These are phyloP conservation scores for Coelopa frigida DNA, from an alignment of 1,140 invertebrate species.

Conservation along the genomic window DNA sequence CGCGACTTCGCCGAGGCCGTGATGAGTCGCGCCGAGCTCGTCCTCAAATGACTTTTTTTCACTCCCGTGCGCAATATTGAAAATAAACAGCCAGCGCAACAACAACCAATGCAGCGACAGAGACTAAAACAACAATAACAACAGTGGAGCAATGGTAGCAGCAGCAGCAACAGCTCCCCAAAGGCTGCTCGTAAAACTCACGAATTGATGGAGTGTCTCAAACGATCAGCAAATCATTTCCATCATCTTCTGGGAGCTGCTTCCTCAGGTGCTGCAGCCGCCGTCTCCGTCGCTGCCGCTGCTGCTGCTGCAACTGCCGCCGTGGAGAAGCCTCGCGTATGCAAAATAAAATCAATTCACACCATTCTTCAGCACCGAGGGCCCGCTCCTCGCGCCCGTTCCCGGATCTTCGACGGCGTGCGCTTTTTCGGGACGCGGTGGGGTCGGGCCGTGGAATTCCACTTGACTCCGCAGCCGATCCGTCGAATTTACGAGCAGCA, in stretches of 20 bases:
- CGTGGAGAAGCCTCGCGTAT: constrained; percentile 15
- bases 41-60: background rate
- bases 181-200: constrained; percentile 45
- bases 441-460: constrained; percentile 38
- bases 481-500: background rate
- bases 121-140: no score
- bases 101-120: no score
- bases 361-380: constrained; percentile 17
- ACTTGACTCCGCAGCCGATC: constrained; percentile 37
- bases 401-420: constrained; percentile 2
- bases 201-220: constrained; percentile 45
- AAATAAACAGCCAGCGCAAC: background rate
- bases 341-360: constrained; percentile 37
- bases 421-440: constrained; percentile 26
- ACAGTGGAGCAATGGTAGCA: no score
- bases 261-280: constrained; percentile 8
- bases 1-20: no score
- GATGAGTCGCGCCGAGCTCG: no score
- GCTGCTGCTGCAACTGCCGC: constrained; percentile 15
- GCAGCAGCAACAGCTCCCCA: no score
- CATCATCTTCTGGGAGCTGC: constrained; percentile 21
- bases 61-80: background rate
- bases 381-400: constrained; percentile 22
- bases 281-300: constrained; percentile 25
- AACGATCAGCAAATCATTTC: constrained; percentile 43